Percentiles rank a stretch among this genome's conserved stretches.
phyloP scores from a whole-genome alignment of 2,888 invertebrate genomes.

The Cosmia pyralina region DNA sequence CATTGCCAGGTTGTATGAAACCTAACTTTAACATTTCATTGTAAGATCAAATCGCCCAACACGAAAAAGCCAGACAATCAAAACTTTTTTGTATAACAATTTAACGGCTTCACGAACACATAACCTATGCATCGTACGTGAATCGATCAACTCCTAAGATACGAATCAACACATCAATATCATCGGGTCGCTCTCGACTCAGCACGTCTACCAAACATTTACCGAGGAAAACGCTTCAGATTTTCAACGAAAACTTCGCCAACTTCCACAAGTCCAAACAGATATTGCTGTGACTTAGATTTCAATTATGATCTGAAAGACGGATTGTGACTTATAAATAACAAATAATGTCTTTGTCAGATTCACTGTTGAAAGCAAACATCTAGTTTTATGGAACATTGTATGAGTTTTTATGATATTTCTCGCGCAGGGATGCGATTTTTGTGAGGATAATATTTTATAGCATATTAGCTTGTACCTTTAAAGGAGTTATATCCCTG shows the following conservation, averaged over 20 bases:
- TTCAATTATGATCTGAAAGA: conserved; percentile 66
- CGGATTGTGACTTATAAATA: conserved; percentile 54
- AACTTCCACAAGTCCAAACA: conserved; percentile 31
- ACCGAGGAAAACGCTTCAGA: conserved; percentile 12
- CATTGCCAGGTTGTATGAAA: background rate
- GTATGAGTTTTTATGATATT: conserved; percentile 42
- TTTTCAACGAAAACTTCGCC: conserved; percentile 36
- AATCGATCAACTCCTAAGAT: conserved; percentile 15
- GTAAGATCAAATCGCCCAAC: background rate
- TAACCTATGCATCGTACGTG: conserved; percentile 5
- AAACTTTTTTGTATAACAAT: background rate
- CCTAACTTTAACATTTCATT: background rate
- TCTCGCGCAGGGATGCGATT: conserved; percentile 21
- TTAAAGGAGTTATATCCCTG: conserved; percentile 16
- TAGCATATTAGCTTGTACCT: conserved; percentile 43
- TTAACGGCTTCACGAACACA: background rate
- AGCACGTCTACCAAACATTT: conserved; percentile 23
- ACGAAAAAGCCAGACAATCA: conserved; percentile 1
- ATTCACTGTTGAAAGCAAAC: conserved; percentile 41
- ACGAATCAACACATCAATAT: conserved; percentile 30
- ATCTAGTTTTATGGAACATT: conserved; percentile 31
- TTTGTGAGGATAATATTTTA: conserved; percentile 49
- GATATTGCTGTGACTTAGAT: conserved; percentile 55
- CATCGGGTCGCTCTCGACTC: background rate
- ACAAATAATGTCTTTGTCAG: conserved; percentile 42